phyloP scores from a whole-genome alignment of 2,888 invertebrate species.

The Liopterus haemorrhoidalis region DNA sequence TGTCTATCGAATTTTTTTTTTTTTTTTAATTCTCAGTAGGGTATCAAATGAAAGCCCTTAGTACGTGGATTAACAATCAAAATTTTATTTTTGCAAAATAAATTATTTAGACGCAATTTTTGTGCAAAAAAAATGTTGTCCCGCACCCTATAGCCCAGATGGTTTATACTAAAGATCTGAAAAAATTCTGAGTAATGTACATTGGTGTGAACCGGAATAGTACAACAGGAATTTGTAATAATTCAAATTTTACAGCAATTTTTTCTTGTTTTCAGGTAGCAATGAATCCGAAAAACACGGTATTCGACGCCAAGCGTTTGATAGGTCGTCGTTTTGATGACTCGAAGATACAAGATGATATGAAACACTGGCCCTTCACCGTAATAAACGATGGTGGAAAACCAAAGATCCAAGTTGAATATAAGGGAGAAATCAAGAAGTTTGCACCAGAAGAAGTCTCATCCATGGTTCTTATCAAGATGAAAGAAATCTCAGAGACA shows the following conservation, averaged over 20 bases:
- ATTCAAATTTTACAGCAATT: not conserved
- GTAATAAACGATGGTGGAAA: conserved; percentile 62
- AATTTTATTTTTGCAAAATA: too few species aligned
- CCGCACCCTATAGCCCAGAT: too few species aligned
- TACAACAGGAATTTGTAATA: too few species aligned
- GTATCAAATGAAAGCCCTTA: too few species aligned
- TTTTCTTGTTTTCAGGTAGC: conserved; percentile 52
- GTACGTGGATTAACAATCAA: too few species aligned
- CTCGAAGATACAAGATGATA: conserved; percentile 68
- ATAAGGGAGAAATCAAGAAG: conserved; percentile 66
- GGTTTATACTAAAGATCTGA: too few species aligned
- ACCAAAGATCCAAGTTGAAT: conserved; percentile 68
- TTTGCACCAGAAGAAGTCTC: conserved; percentile 81
- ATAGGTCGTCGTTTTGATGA: conserved; percentile 80
- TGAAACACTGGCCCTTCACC: conserved; percentile 79
- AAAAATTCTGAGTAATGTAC: too few species aligned
- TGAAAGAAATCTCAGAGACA: conserved; percentile 74
- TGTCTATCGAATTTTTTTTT: too few species aligned
- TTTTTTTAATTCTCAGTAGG: too few species aligned
- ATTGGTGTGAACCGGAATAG: too few species aligned
- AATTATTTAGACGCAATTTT: too few species aligned
- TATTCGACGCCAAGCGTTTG: conserved; percentile 76
- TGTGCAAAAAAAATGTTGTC: too few species aligned
- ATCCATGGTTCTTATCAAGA: conserved; percentile 78
- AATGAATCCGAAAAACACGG: conserved; percentile 75